Evolutionary conservation across 2,888 invertebrate genomes (phyloP).

Genomic region (Hydropsyche betteni): DNA sequence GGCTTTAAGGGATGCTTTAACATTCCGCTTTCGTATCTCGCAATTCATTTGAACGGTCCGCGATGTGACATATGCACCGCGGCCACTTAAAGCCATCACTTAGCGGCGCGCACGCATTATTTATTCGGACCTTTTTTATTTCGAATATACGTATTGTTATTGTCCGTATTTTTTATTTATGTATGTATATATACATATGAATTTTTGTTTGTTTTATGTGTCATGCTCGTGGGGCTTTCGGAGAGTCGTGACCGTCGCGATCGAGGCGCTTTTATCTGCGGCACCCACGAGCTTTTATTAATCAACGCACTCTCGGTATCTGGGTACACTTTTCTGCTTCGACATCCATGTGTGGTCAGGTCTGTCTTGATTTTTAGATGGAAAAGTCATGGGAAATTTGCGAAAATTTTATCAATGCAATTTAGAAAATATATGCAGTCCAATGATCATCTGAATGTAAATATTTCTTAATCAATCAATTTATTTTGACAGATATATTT

Average conservation of each 20-base stretch:
- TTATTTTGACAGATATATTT: too few species aligned
- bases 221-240: conserved; percentile 15
- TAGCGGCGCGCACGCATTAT: conserved; percentile 25
- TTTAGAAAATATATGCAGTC: too few species aligned
- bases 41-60: conserved; percentile 28
- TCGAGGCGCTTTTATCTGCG: conserved; percentile 18
- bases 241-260: conserved; percentile 15
- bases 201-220: conserved; percentile 24
- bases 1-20: neutral
- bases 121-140: neutral
- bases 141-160: conserved; percentile 13
- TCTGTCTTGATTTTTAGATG: too few species aligned
- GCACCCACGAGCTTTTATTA: conserved; percentile 32
- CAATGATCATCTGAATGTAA: too few species aligned
- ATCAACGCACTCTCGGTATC: conserved; percentile 16
- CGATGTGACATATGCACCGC: conserved; percentile 32
- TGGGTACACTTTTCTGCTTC: too few species aligned
- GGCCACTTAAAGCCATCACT: conserved; percentile 32
- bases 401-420: too few species aligned
- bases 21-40: conserved; percentile 22
- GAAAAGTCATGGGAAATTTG: too few species aligned
- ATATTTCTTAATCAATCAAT: too few species aligned
- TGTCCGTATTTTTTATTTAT: neutral
- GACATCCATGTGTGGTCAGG: too few species aligned
- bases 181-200: neutral